Conservation (phyloP, 2,888 invertebrate species). For the Dasysyrphus tricinctus region DNA sequence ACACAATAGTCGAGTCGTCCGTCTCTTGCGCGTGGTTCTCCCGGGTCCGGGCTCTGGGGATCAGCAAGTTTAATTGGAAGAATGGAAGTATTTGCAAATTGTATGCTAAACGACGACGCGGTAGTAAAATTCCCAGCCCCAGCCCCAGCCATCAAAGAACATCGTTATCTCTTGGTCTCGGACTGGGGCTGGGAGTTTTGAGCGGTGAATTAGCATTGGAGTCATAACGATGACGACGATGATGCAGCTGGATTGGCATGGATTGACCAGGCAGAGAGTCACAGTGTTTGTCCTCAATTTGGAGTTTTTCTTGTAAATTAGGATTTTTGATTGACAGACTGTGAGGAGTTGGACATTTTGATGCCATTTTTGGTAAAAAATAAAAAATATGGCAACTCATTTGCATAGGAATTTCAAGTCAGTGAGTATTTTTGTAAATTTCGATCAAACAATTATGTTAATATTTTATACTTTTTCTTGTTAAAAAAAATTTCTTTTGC, state of each 20-base stretch:
- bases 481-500: neutral
- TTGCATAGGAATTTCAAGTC: conserved; percentile 50
- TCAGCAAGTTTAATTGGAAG: conserved; percentile 70
- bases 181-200: conserved; percentile 41
- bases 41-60: conserved; percentile 39
- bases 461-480: neutral
- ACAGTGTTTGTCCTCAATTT: conserved; percentile 50
- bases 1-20: conserved; percentile 45
- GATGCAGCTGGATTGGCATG: conserved; percentile 50
- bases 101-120: conserved; percentile 73
- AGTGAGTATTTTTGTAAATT: conserved; percentile 5
- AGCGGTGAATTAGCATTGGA: conserved; percentile 69
- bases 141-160: neutral
- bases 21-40: conserved; percentile 1
- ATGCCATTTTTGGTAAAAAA: conserved; percentile 38
- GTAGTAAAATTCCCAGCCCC: conserved; percentile 69
- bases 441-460: neutral
- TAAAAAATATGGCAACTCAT: conserved; percentile 52
- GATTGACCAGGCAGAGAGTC: conserved; percentile 9
- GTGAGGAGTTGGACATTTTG: conserved; percentile 58
- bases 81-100: conserved; percentile 68
- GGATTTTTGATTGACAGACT: conserved; percentile 72
- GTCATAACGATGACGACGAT: conserved; percentile 64
- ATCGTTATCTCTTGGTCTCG: conserved; percentile 62
- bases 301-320: conserved; percentile 68